Percentiles rank a stretch among this genome's conserved stretches.
Evolutionary conservation across 2,888 invertebrate genomes (phyloP).

Genomic region (Torymus tubicola): DNA sequence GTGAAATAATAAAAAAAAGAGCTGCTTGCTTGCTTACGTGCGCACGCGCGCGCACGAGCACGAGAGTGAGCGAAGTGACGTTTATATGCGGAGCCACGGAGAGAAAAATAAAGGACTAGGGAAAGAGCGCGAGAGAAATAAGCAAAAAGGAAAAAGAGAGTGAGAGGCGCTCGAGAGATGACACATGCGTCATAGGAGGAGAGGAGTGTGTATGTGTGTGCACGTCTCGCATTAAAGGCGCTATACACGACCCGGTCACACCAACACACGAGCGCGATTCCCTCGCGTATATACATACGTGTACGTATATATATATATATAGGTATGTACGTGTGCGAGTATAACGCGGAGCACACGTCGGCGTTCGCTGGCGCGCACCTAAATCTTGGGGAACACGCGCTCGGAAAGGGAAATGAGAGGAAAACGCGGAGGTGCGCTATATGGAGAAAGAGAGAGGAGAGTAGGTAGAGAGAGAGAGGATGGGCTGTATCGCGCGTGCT

Average conservation of each 20-base stretch:
- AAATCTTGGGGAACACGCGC: conserved; percentile 53
- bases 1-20: neutral
- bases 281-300: no score
- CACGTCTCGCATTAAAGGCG: conserved; percentile 43
- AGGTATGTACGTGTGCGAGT: neutral
- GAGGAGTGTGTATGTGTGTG: neutral
- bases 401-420: conserved; percentile 54
- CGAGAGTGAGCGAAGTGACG: neutral
- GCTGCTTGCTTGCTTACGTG: neutral
- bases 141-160: no score
- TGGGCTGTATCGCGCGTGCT: conserved; percentile 66
- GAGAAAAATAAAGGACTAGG: no score
- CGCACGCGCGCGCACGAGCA: neutral
- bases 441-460: neutral
- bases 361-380: conserved; percentile 14
- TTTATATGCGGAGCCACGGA: neutral
- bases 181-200: neutral
- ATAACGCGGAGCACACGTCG: neutral
- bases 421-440: neutral
- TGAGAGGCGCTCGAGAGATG: no score
- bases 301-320: neutral
- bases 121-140: no score
- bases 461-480: neutral
- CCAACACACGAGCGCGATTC: neutral
- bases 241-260: conserved; percentile 24